Evolutionary conservation across 2,888 invertebrate genomes (phyloP).

Genomic region (Cactoblastis cactorum): DNA sequence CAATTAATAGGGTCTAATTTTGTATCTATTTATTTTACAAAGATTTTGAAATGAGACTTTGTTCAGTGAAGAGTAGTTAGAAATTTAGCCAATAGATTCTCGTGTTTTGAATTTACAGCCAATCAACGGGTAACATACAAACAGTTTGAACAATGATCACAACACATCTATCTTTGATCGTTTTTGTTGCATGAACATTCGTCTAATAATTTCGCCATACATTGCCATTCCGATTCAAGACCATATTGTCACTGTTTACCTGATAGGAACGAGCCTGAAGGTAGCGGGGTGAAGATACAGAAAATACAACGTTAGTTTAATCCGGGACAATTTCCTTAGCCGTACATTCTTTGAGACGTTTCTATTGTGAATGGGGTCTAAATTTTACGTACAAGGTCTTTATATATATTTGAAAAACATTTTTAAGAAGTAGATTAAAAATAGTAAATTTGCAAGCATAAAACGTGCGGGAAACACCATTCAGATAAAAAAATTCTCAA

Average conservation of each 20-base stretch:
- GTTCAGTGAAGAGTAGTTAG: conserved; percentile 16
- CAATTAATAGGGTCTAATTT: conserved; percentile 59
- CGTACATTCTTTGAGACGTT: conserved; percentile 32
- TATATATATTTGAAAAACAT: not conserved
- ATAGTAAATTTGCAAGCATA: conserved; percentile 5
- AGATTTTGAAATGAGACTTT: conserved; percentile 27
- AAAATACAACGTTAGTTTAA: conserved; percentile 79
- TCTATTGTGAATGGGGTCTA: conserved; percentile 21
- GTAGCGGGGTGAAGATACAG: conserved; percentile 83
- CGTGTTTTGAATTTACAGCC: conserved; percentile 51
- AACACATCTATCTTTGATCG: conserved; percentile 59
- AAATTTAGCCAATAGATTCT: conserved; percentile 37
- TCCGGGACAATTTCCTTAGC: conserved; percentile 38
- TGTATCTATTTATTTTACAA: conserved; percentile 35
- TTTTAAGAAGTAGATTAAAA: not conserved
- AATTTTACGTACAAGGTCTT: not conserved
- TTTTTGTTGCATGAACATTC: conserved; percentile 55
- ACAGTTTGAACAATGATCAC: conserved; percentile 54
- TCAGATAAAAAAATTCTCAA: conserved; percentile 32
- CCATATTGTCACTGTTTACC: conserved; percentile 83
- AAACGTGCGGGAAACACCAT: conserved; percentile 27
- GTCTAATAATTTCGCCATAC: conserved; percentile 74
- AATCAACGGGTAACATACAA: conserved; percentile 55
- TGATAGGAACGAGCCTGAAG: conserved; percentile 92
- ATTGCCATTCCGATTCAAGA: conserved; percentile 75